Evolutionary conservation across 1,140 invertebrate genomes (phyloP), one percentile per base, ranked within the genome.

Genomic region (Drosophila repleta): DNA sequence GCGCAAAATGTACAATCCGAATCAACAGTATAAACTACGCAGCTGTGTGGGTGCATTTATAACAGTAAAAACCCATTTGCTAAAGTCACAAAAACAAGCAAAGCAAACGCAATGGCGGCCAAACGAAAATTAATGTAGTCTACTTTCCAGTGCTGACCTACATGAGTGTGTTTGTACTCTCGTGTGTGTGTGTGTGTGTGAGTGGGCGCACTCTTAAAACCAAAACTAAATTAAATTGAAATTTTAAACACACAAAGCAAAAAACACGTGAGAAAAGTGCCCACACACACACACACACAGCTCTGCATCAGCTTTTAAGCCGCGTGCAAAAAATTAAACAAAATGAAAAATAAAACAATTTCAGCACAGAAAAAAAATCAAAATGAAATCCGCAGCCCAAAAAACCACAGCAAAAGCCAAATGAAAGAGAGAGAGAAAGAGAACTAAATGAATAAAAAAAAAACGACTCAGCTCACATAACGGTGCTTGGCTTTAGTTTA

Each of bases 221-320:
- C 68, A 75, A 88, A 88, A 89, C 83, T 88, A 89, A 88, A 88
- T 88, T 88, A 88, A 88, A 88, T 88, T 88, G 83, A 88, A 88
- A 87, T 87, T 87, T 87, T 79, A 87, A 82, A 87, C 78, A 87
- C 76, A 87, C 76, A 79, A 55, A 48, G 62, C 61, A 46, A 60
- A 66, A 85, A 74, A 35, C 55, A 48, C 65, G 72, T 82, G 79
- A 83, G 72, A 79, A 83, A 82, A 83, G 75, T 65, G 21, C 29
- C 56, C 74, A 74, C 46, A 70, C 70, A 53, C 51, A 39, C 20
- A 49, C 17, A 60, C 52, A 43, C 69, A 52, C 62, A 72, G 45
- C 51, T 63, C 51, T 63, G 79, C 66, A 85, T 48, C 69, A 78
- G 76, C 63, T 81, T 81, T 70, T 82, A 41, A 71, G 64, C 18